Evolutionary conservation across 2,797 vertebrate genomes (phyloP), one percentile per base, ranked within the genome.

Genomic region (Pseudochirops corinnae): DNA sequence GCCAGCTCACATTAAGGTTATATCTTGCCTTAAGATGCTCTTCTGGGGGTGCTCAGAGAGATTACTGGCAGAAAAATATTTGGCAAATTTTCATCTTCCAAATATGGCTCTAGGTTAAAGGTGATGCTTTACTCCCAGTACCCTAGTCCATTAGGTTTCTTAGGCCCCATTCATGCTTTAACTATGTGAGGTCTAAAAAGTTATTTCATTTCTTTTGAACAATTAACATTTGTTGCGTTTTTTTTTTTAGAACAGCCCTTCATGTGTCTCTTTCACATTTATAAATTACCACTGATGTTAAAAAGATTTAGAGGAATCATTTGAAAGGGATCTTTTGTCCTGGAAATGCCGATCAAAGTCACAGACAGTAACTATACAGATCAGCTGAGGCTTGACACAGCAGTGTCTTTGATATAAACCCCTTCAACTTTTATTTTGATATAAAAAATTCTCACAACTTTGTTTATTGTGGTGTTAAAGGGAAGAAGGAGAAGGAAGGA

Each of bases 141-240:
- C 5, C 24, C 90, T 91, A 53, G 9, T 62, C 26, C n/a, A 10
- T 33, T 56, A 67, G 4, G 6, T 90, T 92, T 92, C 5, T 13
- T n/a, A 39, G 5, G 53, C 50, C 31, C 74, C 29, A 52, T 60
- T 46, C 2, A 46, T 24, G 31, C 33, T 93, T 93, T 53, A n/a
- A 29, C 0, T 87, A 0, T 4, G 90, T 16, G 21, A 55, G 29
- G 33, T 5, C 11, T 90, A 5, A 74, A 26, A 90, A 56, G 55
- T 92, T 7, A 55, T 94, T 93, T 94, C 39, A 92, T 74, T 94
- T 13, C 55, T 92, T 96, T 82, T 95, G 90, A 96, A 90, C 11
- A 62, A n/a, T 67, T 92, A 94, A 82, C 14, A 87, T 46, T 60
- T 91, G 28, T 0, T 21, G 1, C 2, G 1, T 46, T 46, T 46